Evolutionary conservation across 2,797 vertebrate species (phyloP).

Genomic region (Sciurus vulgaris): DNA sequence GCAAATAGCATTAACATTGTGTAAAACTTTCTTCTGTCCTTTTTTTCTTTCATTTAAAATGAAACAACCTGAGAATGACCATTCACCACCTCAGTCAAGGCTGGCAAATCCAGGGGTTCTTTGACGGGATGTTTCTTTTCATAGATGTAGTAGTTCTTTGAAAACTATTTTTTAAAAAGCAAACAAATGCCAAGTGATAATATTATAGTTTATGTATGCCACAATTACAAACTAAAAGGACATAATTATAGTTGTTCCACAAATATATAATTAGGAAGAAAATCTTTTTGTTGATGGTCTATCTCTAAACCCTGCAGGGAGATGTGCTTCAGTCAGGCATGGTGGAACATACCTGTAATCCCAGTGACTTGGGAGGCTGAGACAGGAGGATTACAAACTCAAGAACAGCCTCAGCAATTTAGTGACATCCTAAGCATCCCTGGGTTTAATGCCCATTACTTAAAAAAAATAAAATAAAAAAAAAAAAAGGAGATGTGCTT

Average conservation of each 20-base stretch:
- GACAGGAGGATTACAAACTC: too few species aligned
- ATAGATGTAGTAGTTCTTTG: neutral
- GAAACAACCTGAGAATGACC: neutral
- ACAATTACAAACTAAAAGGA: conserved; percentile 17
- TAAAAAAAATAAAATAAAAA: too few species aligned
- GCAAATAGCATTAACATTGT: neutral
- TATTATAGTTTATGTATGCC: neutral
- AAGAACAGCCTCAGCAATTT: too few species aligned
- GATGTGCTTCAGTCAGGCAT: neutral
- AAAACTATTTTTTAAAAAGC: neutral
- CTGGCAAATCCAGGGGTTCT: neutral
- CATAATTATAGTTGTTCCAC: neutral
- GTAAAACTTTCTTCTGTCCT: neutral
- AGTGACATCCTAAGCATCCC: too few species aligned
- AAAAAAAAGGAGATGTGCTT: neutral
- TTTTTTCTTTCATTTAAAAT: neutral
- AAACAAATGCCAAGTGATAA: neutral
- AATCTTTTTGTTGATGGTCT: neutral
- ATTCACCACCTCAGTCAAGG: neutral
- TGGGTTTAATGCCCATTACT: too few species aligned
- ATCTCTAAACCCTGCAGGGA: neutral
- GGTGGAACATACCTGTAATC: too few species aligned
- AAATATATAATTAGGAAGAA: neutral
- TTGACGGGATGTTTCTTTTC: neutral
- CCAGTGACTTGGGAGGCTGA: too few species aligned